Percentiles rank a stretch among this genome's conserved stretches.
These are phyloP conservation scores for Drosophila gaucha DNA, from an alignment of 2,888 invertebrate species.

Conservation along the genomic window DNA sequence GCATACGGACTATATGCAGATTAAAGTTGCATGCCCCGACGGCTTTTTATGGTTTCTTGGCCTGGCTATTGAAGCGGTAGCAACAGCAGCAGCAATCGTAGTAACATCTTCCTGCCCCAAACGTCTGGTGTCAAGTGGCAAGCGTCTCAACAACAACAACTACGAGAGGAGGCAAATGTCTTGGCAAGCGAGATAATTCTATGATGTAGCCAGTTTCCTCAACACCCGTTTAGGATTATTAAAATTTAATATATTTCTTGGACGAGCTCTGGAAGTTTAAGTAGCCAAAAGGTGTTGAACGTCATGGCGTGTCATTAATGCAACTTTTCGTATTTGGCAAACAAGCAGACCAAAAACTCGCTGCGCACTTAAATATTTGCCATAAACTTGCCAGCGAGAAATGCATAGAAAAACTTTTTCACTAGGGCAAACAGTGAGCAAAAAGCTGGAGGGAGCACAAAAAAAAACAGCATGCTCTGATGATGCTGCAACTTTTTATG, in stretches of 20 bases:
- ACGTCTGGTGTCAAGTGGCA: conserved; percentile 44
- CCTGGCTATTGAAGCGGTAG: conserved; percentile 27
- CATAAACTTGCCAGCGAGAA: conserved; percentile 47
- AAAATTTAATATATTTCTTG: conserved; percentile 46
- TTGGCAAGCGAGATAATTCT: conserved; percentile 12
- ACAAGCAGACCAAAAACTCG: conserved; percentile 31
- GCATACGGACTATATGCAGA: conserved; percentile 50
- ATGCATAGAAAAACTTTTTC: conserved; percentile 63
- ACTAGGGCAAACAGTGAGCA: conserved; percentile 34
- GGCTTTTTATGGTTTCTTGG: conserved; percentile 52
- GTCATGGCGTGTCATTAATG: conserved; percentile 53
- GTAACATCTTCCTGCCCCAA: conserved; percentile 19
- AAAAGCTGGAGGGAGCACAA: neutral
- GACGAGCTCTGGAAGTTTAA: conserved; percentile 32
- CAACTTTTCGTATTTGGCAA: conserved; percentile 48
- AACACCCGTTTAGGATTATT: conserved; percentile 47
- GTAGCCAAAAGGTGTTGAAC: conserved; percentile 57
- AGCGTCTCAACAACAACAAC: conserved; percentile 7
- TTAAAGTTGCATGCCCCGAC: conserved; percentile 53
- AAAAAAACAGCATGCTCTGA: conserved; percentile 46
- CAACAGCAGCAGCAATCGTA: neutral
- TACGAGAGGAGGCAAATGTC: conserved; percentile 10
- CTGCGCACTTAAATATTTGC: conserved; percentile 66
- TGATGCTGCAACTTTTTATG: conserved; percentile 71
- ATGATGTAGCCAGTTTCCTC: conserved; percentile 4